phyloP scores from a whole-genome alignment of 2,888 invertebrate genomes.

The Phania funesta region DNA sequence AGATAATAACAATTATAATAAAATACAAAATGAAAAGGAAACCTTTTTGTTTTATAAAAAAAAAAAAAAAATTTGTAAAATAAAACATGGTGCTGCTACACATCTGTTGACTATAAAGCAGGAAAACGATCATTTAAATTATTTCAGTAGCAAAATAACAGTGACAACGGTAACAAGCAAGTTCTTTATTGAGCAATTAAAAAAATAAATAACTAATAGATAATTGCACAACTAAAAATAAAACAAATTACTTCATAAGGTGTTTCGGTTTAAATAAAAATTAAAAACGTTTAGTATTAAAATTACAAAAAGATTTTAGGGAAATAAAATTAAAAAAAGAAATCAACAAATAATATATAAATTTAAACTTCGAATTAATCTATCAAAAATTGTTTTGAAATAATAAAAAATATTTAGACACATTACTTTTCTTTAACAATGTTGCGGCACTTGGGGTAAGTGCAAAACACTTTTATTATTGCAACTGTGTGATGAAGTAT shows the following conservation, averaged over 20 bases:
- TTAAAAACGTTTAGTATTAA: too few relatives aligned
- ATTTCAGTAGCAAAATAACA: slow-evolving; percentile 51
- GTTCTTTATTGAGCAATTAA: neutral
- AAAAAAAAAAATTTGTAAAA: neutral
- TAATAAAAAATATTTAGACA: too few relatives aligned
- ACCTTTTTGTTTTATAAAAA: neutral
- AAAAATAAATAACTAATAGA: neutral
- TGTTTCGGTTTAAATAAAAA: too few relatives aligned
- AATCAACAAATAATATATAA: too few relatives aligned
- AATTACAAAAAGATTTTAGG: too few relatives aligned
- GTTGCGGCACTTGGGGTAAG: slow-evolving; percentile 34
- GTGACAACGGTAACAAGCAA: slow-evolving; percentile 12
- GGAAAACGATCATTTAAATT: slow-evolving; percentile 25
- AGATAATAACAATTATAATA: too few relatives aligned
- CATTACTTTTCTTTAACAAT: neutral
- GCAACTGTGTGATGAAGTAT: neutral
- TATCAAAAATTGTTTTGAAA: too few relatives aligned
- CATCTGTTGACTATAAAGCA: slow-evolving; percentile 48
- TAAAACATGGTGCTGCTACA: neutral
- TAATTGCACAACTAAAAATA: neutral
- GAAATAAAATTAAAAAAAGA: too few relatives aligned
- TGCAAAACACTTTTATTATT: neutral
- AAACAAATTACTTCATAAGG: neutral
- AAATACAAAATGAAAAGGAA: neutral
- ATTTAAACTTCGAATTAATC: too few relatives aligned